Evolutionary conservation across 2,888 invertebrate species (phyloP), one percentile per base, ranked within the genome.

Genomic region (Andricus curvator): DNA sequence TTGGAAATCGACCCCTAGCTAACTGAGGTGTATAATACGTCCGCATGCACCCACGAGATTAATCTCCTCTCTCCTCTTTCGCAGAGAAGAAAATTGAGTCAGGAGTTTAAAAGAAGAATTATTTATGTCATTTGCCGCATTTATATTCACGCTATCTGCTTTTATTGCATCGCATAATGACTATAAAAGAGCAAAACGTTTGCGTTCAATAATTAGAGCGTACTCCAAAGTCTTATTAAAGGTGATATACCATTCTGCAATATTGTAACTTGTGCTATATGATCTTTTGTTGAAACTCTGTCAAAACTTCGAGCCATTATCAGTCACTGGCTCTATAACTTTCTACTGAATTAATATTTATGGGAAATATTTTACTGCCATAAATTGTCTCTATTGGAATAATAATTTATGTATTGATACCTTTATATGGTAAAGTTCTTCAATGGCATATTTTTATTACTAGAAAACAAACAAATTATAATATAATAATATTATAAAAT

Each of bases 1-100:
- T 74, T 74, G 74, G 20, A 74, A 74, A 74, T 33, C 37, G 74
- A 74, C 51, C 74, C 74, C 74, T n/a, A 15, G 33, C 56, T 74
- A 74, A 60, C 74, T 74, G 56, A 74, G 56, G 74, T 74, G 56
- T 56, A 74, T 56, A 74, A 74, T 74, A 33, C 56, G 37, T 56
- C 74, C 5, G 33, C 74, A 15, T 37, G 74, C 56, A 56, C 56
- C 33, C 74, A 60, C 56, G 56, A 74, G 74, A 74, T 74, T 60
- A 74, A 60, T 74, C 37, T 74, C 37, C 33, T 60, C 51, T 74
- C 22, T 74, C 56, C n/a, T 74, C 56, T 74, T 56, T 33, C 13
- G n/a, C 15, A n/a, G 33, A 74, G 22, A 51, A 33, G 74, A 56
- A 60, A 74, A 74, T 60, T 37, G 33, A 56, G 33, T 60, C 33